These are phyloP conservation scores for Empidonax traillii DNA, from an alignment of 2,113 vertebrate genomes.

Conservation along the genomic window DNA sequence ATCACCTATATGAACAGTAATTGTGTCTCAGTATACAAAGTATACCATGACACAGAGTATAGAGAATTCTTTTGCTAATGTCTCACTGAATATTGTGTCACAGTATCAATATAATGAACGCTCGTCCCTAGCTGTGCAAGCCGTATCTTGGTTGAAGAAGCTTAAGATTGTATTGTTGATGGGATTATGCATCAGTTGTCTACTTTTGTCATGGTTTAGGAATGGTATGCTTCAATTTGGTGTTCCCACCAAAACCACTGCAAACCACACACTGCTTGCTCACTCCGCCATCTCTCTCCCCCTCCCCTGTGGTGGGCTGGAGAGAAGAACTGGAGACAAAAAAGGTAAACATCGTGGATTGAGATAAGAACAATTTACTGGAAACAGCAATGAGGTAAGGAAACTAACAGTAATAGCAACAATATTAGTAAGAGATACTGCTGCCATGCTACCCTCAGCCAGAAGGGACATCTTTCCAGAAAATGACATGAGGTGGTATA, in stretches of 20 bases:
- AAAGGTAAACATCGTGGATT: background rate
- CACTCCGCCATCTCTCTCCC: rapidly evolving
- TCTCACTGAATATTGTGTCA: background rate
- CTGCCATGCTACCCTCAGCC: too few species aligned
- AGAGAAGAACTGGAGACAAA: background rate
- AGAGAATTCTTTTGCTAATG: background rate
- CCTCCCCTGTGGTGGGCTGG: background rate
- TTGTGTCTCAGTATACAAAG: background rate
- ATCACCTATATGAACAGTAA: background rate
- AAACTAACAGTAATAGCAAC: background rate
- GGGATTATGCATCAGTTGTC: background rate
- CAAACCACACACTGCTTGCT: background rate
- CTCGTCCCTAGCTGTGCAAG: background rate
- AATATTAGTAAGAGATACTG: background rate
- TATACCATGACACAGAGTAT: background rate
- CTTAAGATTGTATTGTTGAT: background rate
- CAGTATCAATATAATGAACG: background rate
- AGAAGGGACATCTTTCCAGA: background rate
- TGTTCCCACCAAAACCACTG: background rate
- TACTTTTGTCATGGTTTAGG: background rate
- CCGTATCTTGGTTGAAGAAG: background rate
- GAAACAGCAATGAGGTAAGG: background rate
- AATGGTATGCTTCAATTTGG: background rate
- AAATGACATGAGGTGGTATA: background rate
- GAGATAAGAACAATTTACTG: background rate